Base-by-base conservation (phyloP, 2,888 invertebrate genomes). In the Phyto melanocephala region DNA sequence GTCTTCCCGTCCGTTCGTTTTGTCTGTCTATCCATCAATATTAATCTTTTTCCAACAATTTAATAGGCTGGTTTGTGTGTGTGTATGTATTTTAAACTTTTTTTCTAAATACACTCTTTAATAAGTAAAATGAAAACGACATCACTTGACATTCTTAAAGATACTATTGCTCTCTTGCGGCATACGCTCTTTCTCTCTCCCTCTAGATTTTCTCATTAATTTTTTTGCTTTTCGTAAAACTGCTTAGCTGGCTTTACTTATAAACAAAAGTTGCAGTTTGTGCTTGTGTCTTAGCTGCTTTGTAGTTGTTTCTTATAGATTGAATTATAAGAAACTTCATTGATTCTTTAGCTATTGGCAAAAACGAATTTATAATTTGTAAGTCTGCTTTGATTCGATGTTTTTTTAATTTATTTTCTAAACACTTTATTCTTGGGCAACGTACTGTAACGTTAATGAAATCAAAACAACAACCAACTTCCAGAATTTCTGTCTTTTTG, bases 61-160 rank as follows among this genome's bases (percentile, higher is more conserved):
- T 67, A 67, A 68, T 40, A 28, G 50, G 52, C 50, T 45, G 52
- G 24, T 62, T 22, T 28, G 28, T 62, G 20, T 40, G 8, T 20
- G 63, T 67, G 47, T 60, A 35, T 17, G 65, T 15, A 15, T 15
- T 42, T 15, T 42, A 42, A 2, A 33, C 24, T 2, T 54, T 60
- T 60, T 33, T 62, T 52, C 15, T 68, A 56, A 45, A 47, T 79
- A 71, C 15, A 58, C 71, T 65, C 65, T 79, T 63, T 52, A 74
- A 54, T 65, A 68, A 77, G 63, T 68, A 70, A 77, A 81, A 80
- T 67, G 60, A 76, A 82, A 82, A 82, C 82, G 79, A 82, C 79
- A 79, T 79, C 67, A 80, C 79, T 82, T 82, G 82, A 82, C 79
- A 82, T 76, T 82, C 82, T 76, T 80, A 47, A 76, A 62, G 40